phyloP scores from a whole-genome alignment of 2,113 vertebrate species.

The Thomomys bottae region DNA sequence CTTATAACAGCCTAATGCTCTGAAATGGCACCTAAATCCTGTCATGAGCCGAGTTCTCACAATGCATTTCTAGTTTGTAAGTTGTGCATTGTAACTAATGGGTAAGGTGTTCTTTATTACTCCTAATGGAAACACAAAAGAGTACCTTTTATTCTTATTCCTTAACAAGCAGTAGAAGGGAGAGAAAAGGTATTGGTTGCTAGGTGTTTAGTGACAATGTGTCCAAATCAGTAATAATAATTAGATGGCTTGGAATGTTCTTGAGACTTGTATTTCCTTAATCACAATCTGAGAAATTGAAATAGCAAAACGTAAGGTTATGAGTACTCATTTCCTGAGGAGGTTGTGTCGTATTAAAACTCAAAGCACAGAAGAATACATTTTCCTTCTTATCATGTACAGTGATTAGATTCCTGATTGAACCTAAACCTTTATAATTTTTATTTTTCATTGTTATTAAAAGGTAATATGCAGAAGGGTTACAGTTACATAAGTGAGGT shows the following conservation, averaged over 20 bases:
- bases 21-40: background rate
- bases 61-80: background rate
- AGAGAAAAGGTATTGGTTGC: background rate
- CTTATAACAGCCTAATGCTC: background rate
- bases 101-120: background rate
- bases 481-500: no score
- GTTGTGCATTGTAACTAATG: background rate
- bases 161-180: constrained; percentile 2
- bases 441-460: no score
- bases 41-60: accelerated
- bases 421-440: background rate
- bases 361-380: background rate
- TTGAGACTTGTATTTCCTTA: constrained; percentile 36
- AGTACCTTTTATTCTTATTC: background rate
- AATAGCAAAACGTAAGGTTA: background rate
- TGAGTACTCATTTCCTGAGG: background rate
- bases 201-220: background rate
- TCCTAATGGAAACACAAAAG: background rate
- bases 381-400: background rate
- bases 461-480: no score
- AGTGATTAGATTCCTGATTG: background rate
- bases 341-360: background rate
- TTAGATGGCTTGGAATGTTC: background rate
- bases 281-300: constrained; percentile 16
- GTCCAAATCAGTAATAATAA: background rate